Base-by-base conservation (phyloP, 2,113 vertebrate genomes). In the Tupaia chinensis region DNA sequence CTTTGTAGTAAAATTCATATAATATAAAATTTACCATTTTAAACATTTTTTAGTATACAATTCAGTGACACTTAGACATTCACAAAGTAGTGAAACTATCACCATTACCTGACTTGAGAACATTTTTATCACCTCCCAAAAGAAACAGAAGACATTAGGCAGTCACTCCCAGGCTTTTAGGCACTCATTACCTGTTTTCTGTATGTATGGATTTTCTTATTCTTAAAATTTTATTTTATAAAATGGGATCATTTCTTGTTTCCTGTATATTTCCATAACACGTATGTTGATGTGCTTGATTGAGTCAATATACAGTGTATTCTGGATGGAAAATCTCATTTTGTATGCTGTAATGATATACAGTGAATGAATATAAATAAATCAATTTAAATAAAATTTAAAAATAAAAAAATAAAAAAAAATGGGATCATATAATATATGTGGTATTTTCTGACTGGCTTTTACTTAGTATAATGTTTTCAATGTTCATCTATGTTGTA, bases 1-100 rank as follows among this genome's bases (percentile, higher is more conserved):
- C 63, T 70, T 72, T 82, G 60, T 92, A 44, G 29, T 86, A 76
- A 84, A 95, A 87, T 83, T 82, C 12, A 79, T 12, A 16, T 34
- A 77, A 22, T 76, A 29, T 74, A 73, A 81, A 93, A 83, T n/a
- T 72, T 7, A 32, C 53, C 3, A 77, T 29, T 66, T 83, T 66
- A 91, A 68, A 32, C 2, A 87, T 66, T 91, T 79, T n/a, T 29
- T 93, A 95, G 16, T 65, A 20, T 68, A 29, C 3, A 68, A 9
- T 91, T 91, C 88, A 61, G 9, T 82, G 81, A 53, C 27, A 77
- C 29, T 93, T 84, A 73, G n/a, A 54, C 29, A 17, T 61, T 87
- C 17, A 68, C 70, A 70, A 7, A 25, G 68, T 70, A 9, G 54
- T 77, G 7, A 17, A 87, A 20, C 61, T 80, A 6, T 86, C 16